These are phyloP conservation scores for Hirtodrosophila trivittata DNA, from an alignment of 2,888 invertebrate genomes.

Conservation along the genomic window DNA sequence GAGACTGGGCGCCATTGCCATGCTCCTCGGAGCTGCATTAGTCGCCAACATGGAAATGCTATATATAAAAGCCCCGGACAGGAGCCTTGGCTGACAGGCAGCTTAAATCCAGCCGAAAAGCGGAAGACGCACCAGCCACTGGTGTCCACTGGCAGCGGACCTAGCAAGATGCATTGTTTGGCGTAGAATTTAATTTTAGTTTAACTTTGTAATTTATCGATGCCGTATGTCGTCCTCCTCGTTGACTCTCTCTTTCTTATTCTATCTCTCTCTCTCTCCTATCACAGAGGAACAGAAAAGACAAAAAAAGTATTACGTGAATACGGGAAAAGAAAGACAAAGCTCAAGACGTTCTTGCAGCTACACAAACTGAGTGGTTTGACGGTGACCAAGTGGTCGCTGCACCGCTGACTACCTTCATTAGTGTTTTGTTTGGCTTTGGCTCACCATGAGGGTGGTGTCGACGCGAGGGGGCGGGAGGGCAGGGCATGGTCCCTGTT, in stretches of 20 bases:
- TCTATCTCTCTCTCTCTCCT: neutral
- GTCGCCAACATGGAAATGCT: slow-evolving; percentile 79
- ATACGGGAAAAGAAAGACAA: slow-evolving; percentile 36
- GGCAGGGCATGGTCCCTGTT: slow-evolving; percentile 10
- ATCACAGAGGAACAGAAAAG: neutral
- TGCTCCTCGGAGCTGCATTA: slow-evolving; percentile 68
- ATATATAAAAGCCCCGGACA: slow-evolving; percentile 56
- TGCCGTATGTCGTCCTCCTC: slow-evolving; percentile 75
- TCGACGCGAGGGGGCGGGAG: no score
- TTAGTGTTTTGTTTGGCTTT: slow-evolving; percentile 77
- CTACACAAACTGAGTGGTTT: slow-evolving; percentile 35
- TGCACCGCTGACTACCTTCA: slow-evolving; percentile 70
- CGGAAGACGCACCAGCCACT: slow-evolving; percentile 42
- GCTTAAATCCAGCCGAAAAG: slow-evolving; percentile 80
- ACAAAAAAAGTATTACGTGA: slow-evolving; percentile 13
- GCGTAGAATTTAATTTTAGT: slow-evolving; percentile 80
- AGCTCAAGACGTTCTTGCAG: slow-evolving; percentile 44
- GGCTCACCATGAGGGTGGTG: slow-evolving; percentile 60
- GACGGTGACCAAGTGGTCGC: slow-evolving; percentile 44
- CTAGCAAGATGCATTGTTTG: slow-evolving; percentile 77
- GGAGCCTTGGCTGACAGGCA: slow-evolving; percentile 72
- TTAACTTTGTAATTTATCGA: slow-evolving; percentile 79
- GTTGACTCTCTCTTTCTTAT: neutral
- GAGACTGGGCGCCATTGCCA: slow-evolving; percentile 70
- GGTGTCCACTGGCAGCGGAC: slow-evolving; percentile 14